Percentiles rank a stretch among this genome's conserved stretches.
Conservation (phyloP, 2,113 vertebrate species). For the Cinclus cinclus region DNA sequence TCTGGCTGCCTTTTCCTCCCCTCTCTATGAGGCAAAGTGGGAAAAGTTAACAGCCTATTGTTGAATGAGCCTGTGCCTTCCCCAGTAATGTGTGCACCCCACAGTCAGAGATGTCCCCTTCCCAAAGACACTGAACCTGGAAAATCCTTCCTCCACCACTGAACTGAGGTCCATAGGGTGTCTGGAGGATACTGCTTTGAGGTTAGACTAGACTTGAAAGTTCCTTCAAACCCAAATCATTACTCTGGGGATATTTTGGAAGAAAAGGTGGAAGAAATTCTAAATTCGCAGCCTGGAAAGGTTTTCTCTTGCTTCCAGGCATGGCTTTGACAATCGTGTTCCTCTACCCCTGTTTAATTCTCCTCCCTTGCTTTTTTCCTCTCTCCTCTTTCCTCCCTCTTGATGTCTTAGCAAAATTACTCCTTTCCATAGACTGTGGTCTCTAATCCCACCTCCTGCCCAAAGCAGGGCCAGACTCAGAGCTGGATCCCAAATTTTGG, state of each 20-base stretch:
- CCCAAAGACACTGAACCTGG: rapidly evolving
- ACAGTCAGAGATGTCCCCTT: rapidly evolving
- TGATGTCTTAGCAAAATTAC: not conserved
- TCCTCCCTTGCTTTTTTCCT: not conserved
- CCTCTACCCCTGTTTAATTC: not conserved
- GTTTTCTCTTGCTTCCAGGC: not conserved
- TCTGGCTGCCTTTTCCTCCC: not conserved
- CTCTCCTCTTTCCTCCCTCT: not conserved
- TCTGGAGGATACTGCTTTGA: not conserved
- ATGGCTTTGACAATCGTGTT: not conserved
- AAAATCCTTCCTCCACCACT: not conserved
- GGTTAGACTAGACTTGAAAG: not conserved
- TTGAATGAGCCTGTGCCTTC: not conserved
- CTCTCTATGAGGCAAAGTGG: not conserved
- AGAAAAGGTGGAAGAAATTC: not conserved
- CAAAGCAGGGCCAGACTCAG: not conserved
- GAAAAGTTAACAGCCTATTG: not conserved
- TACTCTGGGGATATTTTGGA: not conserved
- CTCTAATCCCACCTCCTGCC: not conserved
- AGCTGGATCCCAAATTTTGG: not conserved
- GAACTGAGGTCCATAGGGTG: not conserved
- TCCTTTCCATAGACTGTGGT: too few relatives aligned
- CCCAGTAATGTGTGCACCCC: not conserved
- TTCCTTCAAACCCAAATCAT: not conserved
- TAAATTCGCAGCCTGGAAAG: not conserved